Percentiles rank a stretch among this genome's conserved stretches.
These are phyloP conservation scores for Neoitamus cyanurus DNA, from an alignment of 2,888 invertebrate genomes.

Conservation along the genomic window DNA sequence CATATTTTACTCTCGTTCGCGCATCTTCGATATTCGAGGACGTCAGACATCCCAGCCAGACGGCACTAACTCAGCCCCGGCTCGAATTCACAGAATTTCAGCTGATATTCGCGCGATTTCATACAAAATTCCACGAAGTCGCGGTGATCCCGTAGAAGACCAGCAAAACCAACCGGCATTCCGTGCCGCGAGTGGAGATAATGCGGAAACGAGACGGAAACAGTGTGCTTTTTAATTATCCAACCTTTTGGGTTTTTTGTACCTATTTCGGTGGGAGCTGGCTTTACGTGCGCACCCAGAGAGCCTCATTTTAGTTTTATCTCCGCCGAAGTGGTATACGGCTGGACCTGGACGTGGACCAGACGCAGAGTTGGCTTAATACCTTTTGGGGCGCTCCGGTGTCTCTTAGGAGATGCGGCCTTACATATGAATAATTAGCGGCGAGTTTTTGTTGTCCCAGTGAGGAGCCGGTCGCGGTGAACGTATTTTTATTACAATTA, in stretches of 20 bases:
- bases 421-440: constrained; percentile 23
- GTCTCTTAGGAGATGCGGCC: constrained; percentile 9
- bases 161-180: not conserved
- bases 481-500: constrained; percentile 32
- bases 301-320: not conserved
- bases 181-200: not conserved
- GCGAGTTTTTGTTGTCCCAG: not conserved
- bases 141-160: constrained; percentile 17
- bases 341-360: not conserved
- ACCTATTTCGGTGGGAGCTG: not conserved
- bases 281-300: constrained; percentile 13
- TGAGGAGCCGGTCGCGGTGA: not conserved
- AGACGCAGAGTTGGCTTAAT: not conserved
- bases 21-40: constrained; percentile 34
- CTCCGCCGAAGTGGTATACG: not conserved
- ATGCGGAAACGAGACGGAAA: not conserved
- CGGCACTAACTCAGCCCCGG: constrained; percentile 19
- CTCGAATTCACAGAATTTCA: constrained; percentile 46
- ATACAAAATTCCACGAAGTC: constrained; percentile 46
- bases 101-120: constrained; percentile 49
- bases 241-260: constrained; percentile 25
- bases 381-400: not conserved
- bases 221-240: constrained; percentile 31
- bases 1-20: constrained; percentile 39
- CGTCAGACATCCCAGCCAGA: constrained; percentile 30